phyloP scores from a whole-genome alignment of 2,797 vertebrate species.

The Denticeps clupeoides region DNA sequence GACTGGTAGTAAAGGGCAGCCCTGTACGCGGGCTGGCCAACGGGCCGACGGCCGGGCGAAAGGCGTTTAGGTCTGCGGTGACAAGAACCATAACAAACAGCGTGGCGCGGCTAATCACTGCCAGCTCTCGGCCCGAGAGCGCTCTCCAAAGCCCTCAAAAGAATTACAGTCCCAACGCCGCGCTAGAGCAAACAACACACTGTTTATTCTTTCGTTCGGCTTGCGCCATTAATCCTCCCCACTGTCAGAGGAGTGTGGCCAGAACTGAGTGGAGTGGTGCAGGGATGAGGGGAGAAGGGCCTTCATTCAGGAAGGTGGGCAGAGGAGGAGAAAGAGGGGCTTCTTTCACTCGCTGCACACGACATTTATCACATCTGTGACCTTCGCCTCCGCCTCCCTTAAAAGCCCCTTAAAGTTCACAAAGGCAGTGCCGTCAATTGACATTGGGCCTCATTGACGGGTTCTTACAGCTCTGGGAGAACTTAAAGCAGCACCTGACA shows the following conservation, averaged over 20 bases:
- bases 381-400: slow-evolving; percentile 3
- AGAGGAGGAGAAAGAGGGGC: neutral
- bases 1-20: neutral
- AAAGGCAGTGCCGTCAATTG: slow-evolving; percentile 23
- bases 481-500: neutral
- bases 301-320: slow-evolving; percentile 4
- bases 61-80: slow-evolving; percentile 33
- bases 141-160: slow-evolving; percentile 29
- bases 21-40: neutral
- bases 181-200: slow-evolving; percentile 38
- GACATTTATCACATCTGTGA: slow-evolving; percentile 26
- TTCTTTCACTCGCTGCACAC: neutral
- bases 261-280: neutral
- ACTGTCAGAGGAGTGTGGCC: slow-evolving; percentile 19
- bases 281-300: neutral
- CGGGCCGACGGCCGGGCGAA: slow-evolving; percentile 4
- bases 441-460: slow-evolving; percentile 22
- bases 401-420: slow-evolving; percentile 12
- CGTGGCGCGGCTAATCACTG: slow-evolving; percentile 33
- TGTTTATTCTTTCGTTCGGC: slow-evolving; percentile 44
- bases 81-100: slow-evolving; percentile 41
- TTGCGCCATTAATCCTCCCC: slow-evolving; percentile 35
- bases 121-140: slow-evolving; percentile 15
- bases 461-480: neutral
- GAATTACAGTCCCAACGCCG: slow-evolving; percentile 43